Base-by-base conservation (phyloP, 1,140 invertebrate genomes). In the Lordiphosa stackelbergi region DNA sequence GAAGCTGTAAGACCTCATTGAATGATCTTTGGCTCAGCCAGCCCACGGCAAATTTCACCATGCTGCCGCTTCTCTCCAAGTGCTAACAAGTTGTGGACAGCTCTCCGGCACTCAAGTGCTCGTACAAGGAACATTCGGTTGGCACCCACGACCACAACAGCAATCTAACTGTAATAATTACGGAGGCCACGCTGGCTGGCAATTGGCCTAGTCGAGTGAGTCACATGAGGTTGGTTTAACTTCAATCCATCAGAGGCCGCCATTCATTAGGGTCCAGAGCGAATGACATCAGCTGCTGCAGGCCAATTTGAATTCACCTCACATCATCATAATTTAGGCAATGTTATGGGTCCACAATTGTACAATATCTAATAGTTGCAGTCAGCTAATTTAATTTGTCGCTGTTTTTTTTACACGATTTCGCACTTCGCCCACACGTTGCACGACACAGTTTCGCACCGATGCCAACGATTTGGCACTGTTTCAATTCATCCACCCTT, bases 391-490 rank as follows among this genome's bases (percentile, higher is more conserved):
- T 79, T 71, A 51, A 66, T 58, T 59, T 77, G 66, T 78, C 64
- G 55, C 53, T 43, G 28, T 43, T 24, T 45, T 28, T 19, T 75
- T 74, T 69, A 81, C 75, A 79, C 66, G 54, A 75, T 74, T 81
- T 79, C 63, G 75, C 75, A 79, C 75, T 79, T 48, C 75, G 77
- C 75, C 77, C 75, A 81, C 75, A 56, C 70, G 61, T 55, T 22
- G 35, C 66, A 45, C 70, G 71, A 60, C 74, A 79, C 66, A 79
- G 51, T 75, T 75, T 75, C 59, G 61, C 66, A 62, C 65, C 68
- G 47, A 54, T 58, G 64, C 66, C 57, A 34, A 53, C 43, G 40
- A 47, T 51, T 51, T 55, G 28, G 56, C 61, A 40, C 54, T 36
- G 34, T 35, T 57, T 41, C 54, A 47, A 53, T 38, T 53, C 49